Conservation (phyloP, 2,888 invertebrate genomes). For the Allophyes oxyacanthae region DNA sequence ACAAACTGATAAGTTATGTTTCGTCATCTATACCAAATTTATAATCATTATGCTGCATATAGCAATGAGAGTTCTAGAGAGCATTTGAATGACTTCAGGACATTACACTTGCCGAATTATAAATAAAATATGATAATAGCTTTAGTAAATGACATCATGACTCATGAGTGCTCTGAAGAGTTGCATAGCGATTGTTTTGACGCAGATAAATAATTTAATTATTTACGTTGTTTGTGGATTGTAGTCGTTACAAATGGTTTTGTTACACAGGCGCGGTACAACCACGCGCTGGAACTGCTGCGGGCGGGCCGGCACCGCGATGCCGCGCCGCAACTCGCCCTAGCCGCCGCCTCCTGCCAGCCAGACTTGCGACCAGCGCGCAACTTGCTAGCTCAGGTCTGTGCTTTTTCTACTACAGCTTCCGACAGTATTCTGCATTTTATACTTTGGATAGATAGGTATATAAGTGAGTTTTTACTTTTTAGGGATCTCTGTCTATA, state of each 20-base stretch:
- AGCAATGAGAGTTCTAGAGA: constrained; percentile 21
- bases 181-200: constrained; percentile 19
- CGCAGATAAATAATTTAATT: not conserved
- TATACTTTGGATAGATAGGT: too few species aligned
- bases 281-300: constrained; percentile 62
- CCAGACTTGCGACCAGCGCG: constrained; percentile 54
- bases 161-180: constrained; percentile 17
- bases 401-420: not conserved
- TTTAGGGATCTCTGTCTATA: too few species aligned
- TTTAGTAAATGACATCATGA: constrained; percentile 29
- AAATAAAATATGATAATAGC: constrained; percentile 14
- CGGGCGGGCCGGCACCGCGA: constrained; percentile 58
- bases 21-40: constrained; percentile 26
- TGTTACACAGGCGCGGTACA: constrained; percentile 61
- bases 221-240: not conserved
- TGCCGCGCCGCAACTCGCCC: constrained; percentile 72
- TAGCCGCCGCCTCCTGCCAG: constrained; percentile 65
- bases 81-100: constrained; percentile 37
- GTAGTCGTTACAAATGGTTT: not conserved
- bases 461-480: too few species aligned
- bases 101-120: constrained; percentile 40
- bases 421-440: too few species aligned
- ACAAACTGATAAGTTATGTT: constrained; percentile 25
- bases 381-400: constrained; percentile 58
- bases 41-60: constrained; percentile 21